Evolutionary conservation across 2,113 vertebrate species (phyloP), one percentile per base, ranked within the genome.

Genomic region (Lepidothrix coronata): DNA sequence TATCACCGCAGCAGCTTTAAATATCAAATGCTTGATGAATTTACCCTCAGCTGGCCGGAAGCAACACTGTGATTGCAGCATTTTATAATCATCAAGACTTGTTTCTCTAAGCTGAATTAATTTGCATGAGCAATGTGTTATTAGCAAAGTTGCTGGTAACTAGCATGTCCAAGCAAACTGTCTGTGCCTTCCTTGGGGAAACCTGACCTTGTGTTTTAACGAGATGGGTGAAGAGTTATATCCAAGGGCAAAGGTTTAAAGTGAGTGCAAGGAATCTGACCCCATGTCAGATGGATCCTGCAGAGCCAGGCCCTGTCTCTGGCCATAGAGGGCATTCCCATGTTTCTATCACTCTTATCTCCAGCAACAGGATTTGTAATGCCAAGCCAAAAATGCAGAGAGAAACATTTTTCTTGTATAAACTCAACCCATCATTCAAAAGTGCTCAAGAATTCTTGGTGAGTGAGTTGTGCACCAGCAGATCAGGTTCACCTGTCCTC

Each of bases 11-110:
- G 84, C 78, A 86, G 93, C 90, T 91, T 96, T 95, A 95, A 96
- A 96, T 96, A 95, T 94, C 91, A 94, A 96, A 85, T 66, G 78
- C 88, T 81, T 97, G 96, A 97, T 97, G 97, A 97, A 97, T 97
- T 96, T 95, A 95, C 94, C 91, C 91, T 97, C 91, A 96, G 95
- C 93, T 97, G 94, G 93, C 96, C 81, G 43, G 96, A 96, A 97
- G 97, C 95, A 94, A 95, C 91, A 33, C 75, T 76, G 79, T 96
- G 95, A 97, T 96, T 95, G 97, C 97, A 94, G 94, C 95, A 41
- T 95, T 97, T 97, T 96, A 94, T 97, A 96, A 95, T 95, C 95
- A 97, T 96, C 94, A 95, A 75, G 96, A 41, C 88, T 93, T 87
- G 90, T 97, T 97, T 96, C 96, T 96, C 75, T 80, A 68, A 95